phyloP scores from a whole-genome alignment of 2,888 invertebrate species.

The Crioceris asparagi region DNA sequence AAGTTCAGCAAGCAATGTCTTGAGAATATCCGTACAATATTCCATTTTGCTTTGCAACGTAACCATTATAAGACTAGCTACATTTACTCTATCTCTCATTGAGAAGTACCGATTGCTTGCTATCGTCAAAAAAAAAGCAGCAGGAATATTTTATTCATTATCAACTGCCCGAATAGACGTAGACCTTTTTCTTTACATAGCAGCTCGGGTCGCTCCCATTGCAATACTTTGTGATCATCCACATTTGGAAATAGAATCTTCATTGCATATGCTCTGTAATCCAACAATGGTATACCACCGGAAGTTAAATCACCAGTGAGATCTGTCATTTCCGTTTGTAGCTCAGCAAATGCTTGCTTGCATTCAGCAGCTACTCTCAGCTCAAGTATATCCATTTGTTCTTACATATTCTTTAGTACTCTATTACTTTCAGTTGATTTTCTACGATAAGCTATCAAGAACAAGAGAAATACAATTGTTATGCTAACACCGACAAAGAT shows the following conservation, averaged over 20 bases:
- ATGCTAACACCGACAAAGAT: conserved; percentile 66
- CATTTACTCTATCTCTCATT: conserved; percentile 69
- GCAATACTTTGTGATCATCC: conserved; percentile 89
- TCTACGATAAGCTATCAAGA: conserved; percentile 84
- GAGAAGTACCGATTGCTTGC: conserved; percentile 69
- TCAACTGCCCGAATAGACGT: conserved; percentile 84
- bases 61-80: conserved; percentile 97
- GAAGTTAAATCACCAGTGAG: conserved; percentile 85
- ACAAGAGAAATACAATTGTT: conserved; percentile 67
- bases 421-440: conserved; percentile 95
- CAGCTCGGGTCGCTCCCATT: conserved; percentile 86
- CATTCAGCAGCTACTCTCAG: conserved; percentile 94
- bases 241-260: conserved; percentile 94
- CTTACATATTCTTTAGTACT: conserved; percentile 97
- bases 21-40: conserved; percentile 97
- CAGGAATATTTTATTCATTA: conserved; percentile 97
- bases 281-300: conserved; percentile 95
- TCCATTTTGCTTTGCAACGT: conserved; percentile 98
- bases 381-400: conserved; percentile 97
- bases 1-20: conserved; percentile 90
- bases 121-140: conserved; percentile 92
- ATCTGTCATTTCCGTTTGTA: conserved; percentile 97
- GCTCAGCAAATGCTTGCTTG: conserved; percentile 93
- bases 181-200: conserved; percentile 89
- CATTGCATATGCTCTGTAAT: conserved; percentile 96